These are phyloP conservation scores for Thunnus albacares DNA, from an alignment of 2,797 vertebrate species.

Conservation along the genomic window DNA sequence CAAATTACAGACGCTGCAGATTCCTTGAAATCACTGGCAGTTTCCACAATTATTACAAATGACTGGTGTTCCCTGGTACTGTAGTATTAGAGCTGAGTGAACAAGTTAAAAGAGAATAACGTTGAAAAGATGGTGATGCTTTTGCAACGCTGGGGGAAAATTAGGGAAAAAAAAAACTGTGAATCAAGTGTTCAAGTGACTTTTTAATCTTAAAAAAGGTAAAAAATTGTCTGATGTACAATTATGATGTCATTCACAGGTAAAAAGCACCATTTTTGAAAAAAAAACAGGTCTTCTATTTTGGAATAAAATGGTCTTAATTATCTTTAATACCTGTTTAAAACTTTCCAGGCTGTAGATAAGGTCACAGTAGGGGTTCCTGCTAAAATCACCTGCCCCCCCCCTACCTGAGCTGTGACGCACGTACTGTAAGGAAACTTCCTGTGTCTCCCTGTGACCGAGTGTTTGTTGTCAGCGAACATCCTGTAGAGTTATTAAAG, in stretches of 20 bases:
- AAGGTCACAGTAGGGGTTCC: neutral
- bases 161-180: neutral
- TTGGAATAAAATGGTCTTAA: too few species aligned
- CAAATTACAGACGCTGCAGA: conserved; percentile 46
- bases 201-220: neutral
- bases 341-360: neutral
- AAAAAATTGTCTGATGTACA: too few species aligned
- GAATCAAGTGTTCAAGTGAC: neutral
- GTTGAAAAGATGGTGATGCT: neutral
- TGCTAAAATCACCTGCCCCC: too few species aligned
- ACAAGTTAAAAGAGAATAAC: conserved; percentile 5
- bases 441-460: neutral
- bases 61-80: neutral
- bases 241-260: too few species aligned
- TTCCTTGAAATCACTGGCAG: conserved; percentile 43
- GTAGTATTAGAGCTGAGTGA: conserved; percentile 15
- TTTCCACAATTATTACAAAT: conserved; percentile 48
- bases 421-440: neutral
- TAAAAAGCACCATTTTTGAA: neutral
- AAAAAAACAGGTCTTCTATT: too few species aligned
- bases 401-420: neutral
- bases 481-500: conserved; percentile 40
- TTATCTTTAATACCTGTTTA: neutral
- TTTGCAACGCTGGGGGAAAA: neutral
- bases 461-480: neutral